A percentile compares a stretch with the other conserved stretches of the same genome.
phyloP scores from a whole-genome alignment of 64 coral and sea anemone genomes.

The Astreopora myriophthalma region DNA sequence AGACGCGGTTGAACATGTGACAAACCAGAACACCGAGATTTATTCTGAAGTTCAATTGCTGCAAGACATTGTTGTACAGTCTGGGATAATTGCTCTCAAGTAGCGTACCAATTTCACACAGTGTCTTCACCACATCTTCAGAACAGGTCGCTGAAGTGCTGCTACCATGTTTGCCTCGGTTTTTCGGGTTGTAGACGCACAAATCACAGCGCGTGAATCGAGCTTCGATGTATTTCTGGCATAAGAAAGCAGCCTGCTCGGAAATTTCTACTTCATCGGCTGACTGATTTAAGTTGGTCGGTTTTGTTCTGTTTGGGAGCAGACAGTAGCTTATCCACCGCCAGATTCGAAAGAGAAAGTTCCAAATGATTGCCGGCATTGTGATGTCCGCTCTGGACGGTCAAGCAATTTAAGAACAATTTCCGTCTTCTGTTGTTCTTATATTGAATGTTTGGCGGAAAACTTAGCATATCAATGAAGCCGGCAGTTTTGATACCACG shows the following conservation, averaged over 20 bases:
- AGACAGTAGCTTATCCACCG: background rate
- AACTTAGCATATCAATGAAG: background rate
- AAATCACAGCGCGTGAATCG: constrained; percentile 63
- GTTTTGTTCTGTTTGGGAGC: background rate
- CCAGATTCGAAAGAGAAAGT: background rate
- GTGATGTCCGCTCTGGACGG: background rate
- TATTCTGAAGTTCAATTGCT: constrained; percentile 78
- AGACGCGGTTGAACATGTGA: constrained; percentile 84
- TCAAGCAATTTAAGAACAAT: background rate
- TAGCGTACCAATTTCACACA: constrained; percentile 64
- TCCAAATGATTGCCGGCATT: background rate
- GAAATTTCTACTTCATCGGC: constrained; percentile 58
- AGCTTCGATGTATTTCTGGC: constrained; percentile 77
- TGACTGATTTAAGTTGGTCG: background rate
- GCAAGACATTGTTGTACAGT: constrained; percentile 70
- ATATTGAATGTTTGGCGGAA: background rate
- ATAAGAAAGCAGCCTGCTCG: constrained; percentile 66
- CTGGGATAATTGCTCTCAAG: constrained; percentile 64
- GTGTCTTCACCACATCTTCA: constrained; percentile 68
- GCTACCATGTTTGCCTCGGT: background rate
- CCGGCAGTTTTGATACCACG: too few species aligned
- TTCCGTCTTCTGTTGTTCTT: background rate
- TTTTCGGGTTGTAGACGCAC: constrained; percentile 46
- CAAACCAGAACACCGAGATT: constrained; percentile 77
- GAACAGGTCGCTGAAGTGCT: constrained; percentile 1